Conservation (phyloP, 2,888 invertebrate species). For the Drosophila nr. perissopoda region DNA sequence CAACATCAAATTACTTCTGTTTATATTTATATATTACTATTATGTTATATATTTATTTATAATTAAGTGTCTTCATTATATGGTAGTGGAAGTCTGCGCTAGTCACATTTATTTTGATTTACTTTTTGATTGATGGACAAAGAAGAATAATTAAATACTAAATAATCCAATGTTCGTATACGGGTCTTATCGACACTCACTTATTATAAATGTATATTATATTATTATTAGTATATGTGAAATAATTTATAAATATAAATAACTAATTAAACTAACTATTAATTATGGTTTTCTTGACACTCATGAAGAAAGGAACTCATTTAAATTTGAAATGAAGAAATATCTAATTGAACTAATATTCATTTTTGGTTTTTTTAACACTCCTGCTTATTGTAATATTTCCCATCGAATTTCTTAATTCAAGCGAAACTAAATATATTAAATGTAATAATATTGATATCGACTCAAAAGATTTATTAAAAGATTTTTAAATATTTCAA, state of each 20-base stretch:
- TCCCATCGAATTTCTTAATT: too few species aligned
- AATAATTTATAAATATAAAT: not conserved
- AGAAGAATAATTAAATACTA: too few species aligned
- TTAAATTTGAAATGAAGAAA: too few species aligned
- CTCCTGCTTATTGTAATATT: too few species aligned
- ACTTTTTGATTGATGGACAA: not conserved
- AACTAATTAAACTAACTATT: not conserved
- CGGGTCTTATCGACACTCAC: too few species aligned
- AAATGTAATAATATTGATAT: not conserved
- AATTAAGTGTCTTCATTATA: not conserved
- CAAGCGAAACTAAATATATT: not conserved
- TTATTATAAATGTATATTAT: too few species aligned
- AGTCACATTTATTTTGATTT: not conserved
- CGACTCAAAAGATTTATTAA: not conserved
- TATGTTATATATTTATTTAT: not conserved
- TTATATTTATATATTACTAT: not conserved
- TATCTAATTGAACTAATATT: too few species aligned
- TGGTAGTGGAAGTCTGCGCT: not conserved
- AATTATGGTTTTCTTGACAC: not conserved
- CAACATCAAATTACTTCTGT: not conserved
- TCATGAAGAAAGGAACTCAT: not conserved
- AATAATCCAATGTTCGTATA: too few species aligned
- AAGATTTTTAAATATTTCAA: not conserved
- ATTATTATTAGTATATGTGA: not conserved
- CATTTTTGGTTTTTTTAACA: too few species aligned